phyloP scores from a whole-genome alignment of 2,113 vertebrate genomes.

The Columbina picui region DNA sequence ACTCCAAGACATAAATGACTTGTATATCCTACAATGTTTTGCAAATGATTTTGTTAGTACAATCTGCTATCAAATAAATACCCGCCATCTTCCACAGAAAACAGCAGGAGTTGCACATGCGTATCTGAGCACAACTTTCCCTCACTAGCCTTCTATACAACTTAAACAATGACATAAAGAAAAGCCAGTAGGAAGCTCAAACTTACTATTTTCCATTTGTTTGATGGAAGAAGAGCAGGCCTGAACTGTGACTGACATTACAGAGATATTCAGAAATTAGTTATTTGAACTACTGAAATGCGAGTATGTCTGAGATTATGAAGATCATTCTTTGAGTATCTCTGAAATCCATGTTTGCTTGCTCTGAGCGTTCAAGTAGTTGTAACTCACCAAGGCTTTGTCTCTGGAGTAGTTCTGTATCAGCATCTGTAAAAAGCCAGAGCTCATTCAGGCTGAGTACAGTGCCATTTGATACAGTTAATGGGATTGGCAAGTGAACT shows the following conservation, averaged over 20 bases:
- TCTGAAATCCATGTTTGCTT: neutral
- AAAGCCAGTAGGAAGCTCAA: neutral
- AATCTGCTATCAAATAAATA: neutral
- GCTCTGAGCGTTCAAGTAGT: neutral
- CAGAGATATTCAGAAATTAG: neutral
- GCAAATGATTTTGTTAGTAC: neutral
- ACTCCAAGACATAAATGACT: neutral
- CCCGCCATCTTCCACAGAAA: neutral
- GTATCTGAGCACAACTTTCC: neutral
- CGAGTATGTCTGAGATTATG: neutral
- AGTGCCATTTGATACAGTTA: neutral
- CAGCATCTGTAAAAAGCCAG: neutral
- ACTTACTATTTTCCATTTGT: neutral
- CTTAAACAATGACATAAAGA: neutral
- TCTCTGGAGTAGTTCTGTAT: neutral
- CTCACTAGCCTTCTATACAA: neutral
- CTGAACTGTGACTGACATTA: neutral
- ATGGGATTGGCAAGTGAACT: neutral
- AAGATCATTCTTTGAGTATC: neutral
- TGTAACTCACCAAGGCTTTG: neutral
- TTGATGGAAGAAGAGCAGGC: neutral
- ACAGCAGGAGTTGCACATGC: neutral
- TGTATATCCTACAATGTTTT: neutral
- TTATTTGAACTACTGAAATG: neutral
- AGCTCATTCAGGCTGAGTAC: neutral